These are phyloP conservation scores for Erebia aethiops DNA, from an alignment of 2,888 invertebrate genomes.

Conservation along the genomic window DNA sequence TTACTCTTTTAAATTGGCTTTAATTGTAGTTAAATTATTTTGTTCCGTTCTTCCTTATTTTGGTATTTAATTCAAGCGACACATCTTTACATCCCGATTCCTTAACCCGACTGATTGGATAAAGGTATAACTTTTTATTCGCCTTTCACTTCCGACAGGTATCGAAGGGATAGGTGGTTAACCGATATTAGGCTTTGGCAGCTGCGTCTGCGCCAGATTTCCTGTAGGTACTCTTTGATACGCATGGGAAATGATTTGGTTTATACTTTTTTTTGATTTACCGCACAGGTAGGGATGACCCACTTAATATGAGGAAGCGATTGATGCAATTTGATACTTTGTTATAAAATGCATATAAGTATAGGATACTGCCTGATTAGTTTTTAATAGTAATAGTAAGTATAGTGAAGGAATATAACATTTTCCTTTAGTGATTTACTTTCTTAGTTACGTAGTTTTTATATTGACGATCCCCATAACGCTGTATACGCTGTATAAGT, in stretches of 20 bases:
- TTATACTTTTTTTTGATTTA: conserved; percentile 28
- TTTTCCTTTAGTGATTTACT: no score
- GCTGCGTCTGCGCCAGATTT: conserved; percentile 55
- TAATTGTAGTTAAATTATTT: no score
- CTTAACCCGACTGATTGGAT: not conserved
- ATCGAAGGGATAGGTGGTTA: conserved; percentile 57
- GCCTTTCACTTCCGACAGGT: conserved; percentile 78
- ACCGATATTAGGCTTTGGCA: conserved; percentile 54
- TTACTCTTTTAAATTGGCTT: no score
- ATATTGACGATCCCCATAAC: no score
- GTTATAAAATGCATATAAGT: not conserved
- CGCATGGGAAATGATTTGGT: conserved; percentile 56
- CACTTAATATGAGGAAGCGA: conserved; percentile 21
- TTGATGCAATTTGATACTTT: conserved; percentile 7
- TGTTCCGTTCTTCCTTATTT: not conserved
- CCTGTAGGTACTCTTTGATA: conserved; percentile 51
- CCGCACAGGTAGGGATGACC: conserved; percentile 34
- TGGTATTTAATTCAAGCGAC: not conserved
- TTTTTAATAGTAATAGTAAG: no score
- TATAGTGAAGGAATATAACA: no score
- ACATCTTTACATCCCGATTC: not conserved
- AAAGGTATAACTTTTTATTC: conserved; percentile 23
- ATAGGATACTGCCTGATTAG: no score
- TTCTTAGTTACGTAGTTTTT: no score
- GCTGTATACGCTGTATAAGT: no score